Evolutionary conservation across 2,113 vertebrate species (phyloP).

Genomic region (Saccopteryx bilineata): DNA sequence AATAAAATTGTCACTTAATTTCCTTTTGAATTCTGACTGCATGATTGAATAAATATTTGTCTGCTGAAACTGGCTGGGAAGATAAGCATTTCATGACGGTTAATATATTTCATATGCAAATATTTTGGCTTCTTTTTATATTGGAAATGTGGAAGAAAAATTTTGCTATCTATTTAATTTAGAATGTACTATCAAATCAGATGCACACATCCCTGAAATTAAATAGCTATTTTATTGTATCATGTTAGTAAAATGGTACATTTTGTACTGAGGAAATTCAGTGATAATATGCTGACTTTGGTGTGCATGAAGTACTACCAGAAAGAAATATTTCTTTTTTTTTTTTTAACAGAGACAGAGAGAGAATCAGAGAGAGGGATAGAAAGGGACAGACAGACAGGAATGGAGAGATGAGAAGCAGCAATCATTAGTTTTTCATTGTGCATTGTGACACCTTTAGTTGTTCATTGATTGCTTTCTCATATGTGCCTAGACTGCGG

Average conservation of each 20-base stretch:
- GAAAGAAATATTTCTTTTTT: slow-evolving; percentile 29
- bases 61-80: slow-evolving; percentile 49
- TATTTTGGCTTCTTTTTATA: slow-evolving; percentile 69
- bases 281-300: slow-evolving; percentile 53
- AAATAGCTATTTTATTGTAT: slow-evolving; percentile 63
- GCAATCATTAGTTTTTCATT: no score
- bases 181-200: slow-evolving; percentile 76
- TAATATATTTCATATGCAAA: slow-evolving; percentile 82
- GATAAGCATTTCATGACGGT: slow-evolving; percentile 71
- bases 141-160: slow-evolving; percentile 55
- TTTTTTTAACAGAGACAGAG: neutral
- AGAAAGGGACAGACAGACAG: no score
- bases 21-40: slow-evolving; percentile 69
- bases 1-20: slow-evolving; percentile 80
- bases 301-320: slow-evolving; percentile 6
- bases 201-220: slow-evolving; percentile 38
- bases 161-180: slow-evolving; percentile 74
- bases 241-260: slow-evolving; percentile 71
- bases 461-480: no score
- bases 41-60: slow-evolving; percentile 71
- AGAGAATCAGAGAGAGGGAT: no score
- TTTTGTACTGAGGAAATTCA: slow-evolving; percentile 65
- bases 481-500: no score
- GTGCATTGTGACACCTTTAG: no score
- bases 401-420: no score